A percentile compares a stretch with the other conserved stretches of the same genome.
Evolutionary conservation across 2,113 vertebrate genomes (phyloP).

Genomic region (Herpetotheres cachinnans): DNA sequence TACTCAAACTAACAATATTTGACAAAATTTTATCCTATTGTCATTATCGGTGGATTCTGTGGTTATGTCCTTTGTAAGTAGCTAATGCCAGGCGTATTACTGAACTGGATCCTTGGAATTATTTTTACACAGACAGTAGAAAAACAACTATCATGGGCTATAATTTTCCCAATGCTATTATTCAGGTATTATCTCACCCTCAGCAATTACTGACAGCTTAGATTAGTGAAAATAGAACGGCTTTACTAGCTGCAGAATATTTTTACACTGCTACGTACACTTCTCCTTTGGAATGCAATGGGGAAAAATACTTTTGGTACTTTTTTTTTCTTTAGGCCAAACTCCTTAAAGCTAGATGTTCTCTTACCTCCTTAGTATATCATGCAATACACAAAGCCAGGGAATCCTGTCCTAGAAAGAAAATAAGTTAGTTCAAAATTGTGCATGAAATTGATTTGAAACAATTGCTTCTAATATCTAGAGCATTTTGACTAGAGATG

Average conservation of each 20-base stretch:
- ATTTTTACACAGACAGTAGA: neutral
- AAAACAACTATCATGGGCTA: neutral
- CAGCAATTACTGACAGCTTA: neutral
- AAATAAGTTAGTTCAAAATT: constrained; percentile 10
- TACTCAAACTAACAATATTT: neutral
- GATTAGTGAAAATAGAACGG: neutral
- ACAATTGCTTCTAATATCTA: neutral
- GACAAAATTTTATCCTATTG: neutral
- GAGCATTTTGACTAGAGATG: neutral
- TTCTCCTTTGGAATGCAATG: neutral
- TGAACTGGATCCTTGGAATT: neutral
- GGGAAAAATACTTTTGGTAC: neutral
- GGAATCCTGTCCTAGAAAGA: constrained; percentile 85
- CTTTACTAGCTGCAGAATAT: neutral
- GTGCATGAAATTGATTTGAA: neutral
- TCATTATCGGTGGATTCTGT: neutral
- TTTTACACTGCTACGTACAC: neutral
- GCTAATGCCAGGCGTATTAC: neutral
- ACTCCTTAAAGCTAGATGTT: neutral
- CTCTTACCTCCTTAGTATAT: constrained; percentile 82
- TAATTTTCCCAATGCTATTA: neutral
- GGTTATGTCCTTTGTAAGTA: neutral
- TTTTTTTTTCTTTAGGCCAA: neutral
- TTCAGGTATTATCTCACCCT: neutral
- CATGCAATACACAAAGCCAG: constrained; percentile 85